phyloP scores from a whole-genome alignment of 2,888 invertebrate species.

The Galerucella calmariensis region DNA sequence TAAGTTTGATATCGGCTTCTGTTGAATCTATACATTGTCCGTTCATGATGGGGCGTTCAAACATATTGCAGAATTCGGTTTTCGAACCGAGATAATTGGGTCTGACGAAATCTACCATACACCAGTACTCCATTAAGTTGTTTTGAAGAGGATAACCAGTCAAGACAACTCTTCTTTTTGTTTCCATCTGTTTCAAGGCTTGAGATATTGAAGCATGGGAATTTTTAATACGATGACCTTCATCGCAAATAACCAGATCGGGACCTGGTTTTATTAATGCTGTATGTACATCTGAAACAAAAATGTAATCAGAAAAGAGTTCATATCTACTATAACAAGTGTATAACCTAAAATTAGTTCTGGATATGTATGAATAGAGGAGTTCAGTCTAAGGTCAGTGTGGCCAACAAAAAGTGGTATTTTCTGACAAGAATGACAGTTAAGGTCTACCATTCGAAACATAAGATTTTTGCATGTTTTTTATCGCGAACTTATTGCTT shows the following conservation, averaged over 20 bases:
- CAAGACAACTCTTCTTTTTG: conserved; percentile 92
- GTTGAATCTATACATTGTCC: conserved; percentile 98
- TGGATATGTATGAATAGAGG: too few relatives aligned
- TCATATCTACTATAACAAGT: too few relatives aligned
- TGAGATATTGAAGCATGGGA: conserved; percentile 96
- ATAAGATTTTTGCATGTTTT: too few relatives aligned
- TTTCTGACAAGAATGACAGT: too few relatives aligned
- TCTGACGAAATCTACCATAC: conserved; percentile 98
- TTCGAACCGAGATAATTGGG: conserved; percentile 97
- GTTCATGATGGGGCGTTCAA: conserved; percentile 97
- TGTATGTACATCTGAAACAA: conserved; percentile 78
- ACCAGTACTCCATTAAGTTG: conserved; percentile 96
- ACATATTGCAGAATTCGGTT: conserved; percentile 98
- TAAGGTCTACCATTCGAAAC: too few relatives aligned
- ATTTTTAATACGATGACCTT: conserved; percentile 98
- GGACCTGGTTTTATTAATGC: conserved; percentile 92
- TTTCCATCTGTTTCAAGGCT: conserved; percentile 93
- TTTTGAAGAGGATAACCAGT: conserved; percentile 99
- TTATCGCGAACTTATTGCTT: too few relatives aligned
- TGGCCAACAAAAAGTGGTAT: too few relatives aligned
- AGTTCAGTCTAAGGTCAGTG: too few relatives aligned
- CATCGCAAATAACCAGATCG: conserved; percentile 94
- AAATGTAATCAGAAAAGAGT: too few relatives aligned
- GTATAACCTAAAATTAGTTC: too few relatives aligned
- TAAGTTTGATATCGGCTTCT: conserved; percentile 90